These are phyloP conservation scores for Tachina fera DNA, from an alignment of 2,888 invertebrate species.

Conservation along the genomic window DNA sequence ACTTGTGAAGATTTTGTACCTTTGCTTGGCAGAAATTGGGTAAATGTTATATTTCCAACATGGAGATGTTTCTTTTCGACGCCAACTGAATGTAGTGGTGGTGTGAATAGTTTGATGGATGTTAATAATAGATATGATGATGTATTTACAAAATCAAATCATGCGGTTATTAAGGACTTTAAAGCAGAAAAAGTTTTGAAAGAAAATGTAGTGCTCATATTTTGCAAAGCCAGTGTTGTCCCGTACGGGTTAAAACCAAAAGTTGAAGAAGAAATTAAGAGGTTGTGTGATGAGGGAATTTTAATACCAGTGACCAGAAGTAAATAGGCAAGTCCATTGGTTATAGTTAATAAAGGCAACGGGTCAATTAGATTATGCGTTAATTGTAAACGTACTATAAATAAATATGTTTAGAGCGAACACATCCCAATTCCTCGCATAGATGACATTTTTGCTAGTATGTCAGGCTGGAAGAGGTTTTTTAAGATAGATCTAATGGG, in stretches of 20 bases:
- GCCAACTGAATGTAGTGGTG: too few species aligned
- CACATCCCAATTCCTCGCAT: conserved; percentile 53
- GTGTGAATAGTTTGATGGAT: conserved; percentile 17
- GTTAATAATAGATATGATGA: conserved; percentile 17
- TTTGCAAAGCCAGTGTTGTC: neutral
- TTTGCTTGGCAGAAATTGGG: conserved; percentile 57
- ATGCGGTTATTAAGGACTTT: conserved; percentile 26
- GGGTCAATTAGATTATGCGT: conserved; percentile 57
- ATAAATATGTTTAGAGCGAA: conserved; percentile 54
- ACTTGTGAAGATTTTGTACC: conserved; percentile 45
- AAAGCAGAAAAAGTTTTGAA: neutral
- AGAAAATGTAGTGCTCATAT: too few species aligned
- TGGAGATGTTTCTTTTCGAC: conserved; percentile 37
- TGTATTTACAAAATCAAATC: conserved; percentile 10
- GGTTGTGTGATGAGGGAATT: conserved; percentile 61
- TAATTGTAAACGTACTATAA: conserved; percentile 57
- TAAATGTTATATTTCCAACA: conserved; percentile 47
- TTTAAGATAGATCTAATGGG: conserved; percentile 59
- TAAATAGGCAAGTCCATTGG: conserved; percentile 50
- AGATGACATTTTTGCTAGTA: conserved; percentile 57
- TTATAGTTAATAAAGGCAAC: conserved; percentile 43
- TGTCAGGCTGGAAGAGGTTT: conserved; percentile 55
- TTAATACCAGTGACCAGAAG: conserved; percentile 55
- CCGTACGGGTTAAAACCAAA: conserved; percentile 39
- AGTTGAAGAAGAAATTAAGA: conserved; percentile 58